Evolutionary conservation across 1,140 invertebrate species (phyloP), one percentile per base, ranked within the genome.

Genomic region (Lordiphosa stackelbergi): DNA sequence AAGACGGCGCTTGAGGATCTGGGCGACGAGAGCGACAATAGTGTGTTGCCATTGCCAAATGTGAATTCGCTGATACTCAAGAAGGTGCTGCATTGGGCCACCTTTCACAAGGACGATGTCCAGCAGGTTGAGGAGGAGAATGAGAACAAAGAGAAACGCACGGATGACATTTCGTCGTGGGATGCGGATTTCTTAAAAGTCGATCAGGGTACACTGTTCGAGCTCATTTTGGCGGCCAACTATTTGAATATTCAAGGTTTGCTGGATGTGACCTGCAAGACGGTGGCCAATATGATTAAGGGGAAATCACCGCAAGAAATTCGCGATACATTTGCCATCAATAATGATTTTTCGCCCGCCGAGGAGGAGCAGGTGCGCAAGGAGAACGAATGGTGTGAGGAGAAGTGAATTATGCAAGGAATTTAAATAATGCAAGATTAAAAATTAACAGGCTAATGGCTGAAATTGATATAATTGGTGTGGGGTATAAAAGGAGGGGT

Each of bases 221-320:
- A 99, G 89, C 89, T 99, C 5, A 99, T 95, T 65, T 86, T 94
- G 89, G 97, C 98, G 40, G 98, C 98, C 6, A 99, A 99, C 89
- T 99, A 99, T 88, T 89, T 99, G 64, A 98, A 99, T 86, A 99
- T 99, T 60, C 98, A 99, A 88, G 95, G 98, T 5, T 90, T 99
- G 11, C 88, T 99, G 54, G 97, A 99, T 89, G 97, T 99, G 0
- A 98, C 97, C 0, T 99, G 98, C 89, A 99, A 99, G 89, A 99
- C 97, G 0, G 98, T 99, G 13, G 98, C 98, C 4, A 99, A 99
- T 88, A 98, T 98, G 97, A 98, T 98, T 56, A 98, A 98, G 88
- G 97, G 96, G 1, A 98, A 98, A 86, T 95, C 95, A 4, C 97
- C 98, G 0, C 97, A 99, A 86, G 98, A 99, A 88, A 99, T 99